Percentiles rank a stretch among this genome's conserved stretches.
phyloP scores from a whole-genome alignment of 2,113 vertebrate genomes.

The Perognathus longimembris region DNA sequence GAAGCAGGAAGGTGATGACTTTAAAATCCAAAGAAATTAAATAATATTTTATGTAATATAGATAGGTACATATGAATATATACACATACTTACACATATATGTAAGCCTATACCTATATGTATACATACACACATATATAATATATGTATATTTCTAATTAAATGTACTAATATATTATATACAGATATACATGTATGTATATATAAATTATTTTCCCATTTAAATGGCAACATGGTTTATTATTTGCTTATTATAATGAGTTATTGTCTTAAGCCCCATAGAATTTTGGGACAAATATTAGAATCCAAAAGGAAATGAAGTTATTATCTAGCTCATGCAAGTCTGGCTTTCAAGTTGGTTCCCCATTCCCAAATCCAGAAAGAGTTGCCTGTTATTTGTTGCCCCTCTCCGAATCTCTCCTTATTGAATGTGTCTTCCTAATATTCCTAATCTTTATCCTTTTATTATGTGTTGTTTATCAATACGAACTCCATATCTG shows the following conservation, averaged over 20 bases:
- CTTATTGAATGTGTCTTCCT: background rate
- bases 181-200: too few species aligned
- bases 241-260: background rate
- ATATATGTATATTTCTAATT: too few species aligned
- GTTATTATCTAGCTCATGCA: background rate
- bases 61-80: too few species aligned
- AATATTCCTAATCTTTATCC: background rate
- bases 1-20: conserved; percentile 36
- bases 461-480: background rate
- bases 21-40: background rate
- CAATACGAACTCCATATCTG: background rate
- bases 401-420: background rate
- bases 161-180: too few species aligned
- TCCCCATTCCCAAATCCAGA: background rate
- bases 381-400: background rate
- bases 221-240: conserved; percentile 14
- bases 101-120: too few species aligned
- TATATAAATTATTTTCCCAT: background rate
- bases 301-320: background rate
- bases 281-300: background rate
- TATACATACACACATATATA: too few species aligned
- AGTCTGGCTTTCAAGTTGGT: background rate
- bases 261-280: background rate
- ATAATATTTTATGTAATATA: too few species aligned
- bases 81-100: too few species aligned